These are phyloP conservation scores for Dinocampus coccinellae DNA, from an alignment of 2,888 invertebrate species.

Conservation along the genomic window DNA sequence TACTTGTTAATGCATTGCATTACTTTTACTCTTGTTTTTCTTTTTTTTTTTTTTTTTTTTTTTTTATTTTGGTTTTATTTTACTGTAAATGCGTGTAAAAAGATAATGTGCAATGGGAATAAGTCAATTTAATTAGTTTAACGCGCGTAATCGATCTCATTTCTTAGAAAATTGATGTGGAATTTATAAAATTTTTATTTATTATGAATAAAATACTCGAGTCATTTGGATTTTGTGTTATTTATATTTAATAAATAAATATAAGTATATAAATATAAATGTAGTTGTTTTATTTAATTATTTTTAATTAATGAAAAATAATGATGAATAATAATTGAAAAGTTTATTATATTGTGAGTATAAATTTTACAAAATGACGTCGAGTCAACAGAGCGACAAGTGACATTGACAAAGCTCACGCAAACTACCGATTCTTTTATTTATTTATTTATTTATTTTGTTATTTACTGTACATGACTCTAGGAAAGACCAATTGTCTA, in stretches of 20 bases:
- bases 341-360: no score
- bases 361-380: no score
- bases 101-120: not conserved
- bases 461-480: constrained; percentile 8
- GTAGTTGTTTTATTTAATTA: not conserved
- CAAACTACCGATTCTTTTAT: constrained; percentile 15
- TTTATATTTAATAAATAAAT: no score
- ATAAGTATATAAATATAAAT: no score
- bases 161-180: constrained; percentile 11
- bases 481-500: constrained; percentile 24
- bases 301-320: constrained; percentile 18
- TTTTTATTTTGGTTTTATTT: no score
- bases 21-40: not conserved
- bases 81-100: not conserved
- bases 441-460: not conserved
- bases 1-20: constrained; percentile 7
- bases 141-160: constrained; percentile 5
- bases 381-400: constrained; percentile 26
- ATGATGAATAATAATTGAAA: no score
- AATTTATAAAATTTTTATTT: not conserved
- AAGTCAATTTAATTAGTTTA: constrained; percentile 27
- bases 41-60: constrained; percentile 3
- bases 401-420: constrained; percentile 30
- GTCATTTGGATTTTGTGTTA: no score
- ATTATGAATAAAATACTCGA: no score